phyloP scores from a whole-genome alignment of 2,888 invertebrate species.

The Rotaria sp. region DNA sequence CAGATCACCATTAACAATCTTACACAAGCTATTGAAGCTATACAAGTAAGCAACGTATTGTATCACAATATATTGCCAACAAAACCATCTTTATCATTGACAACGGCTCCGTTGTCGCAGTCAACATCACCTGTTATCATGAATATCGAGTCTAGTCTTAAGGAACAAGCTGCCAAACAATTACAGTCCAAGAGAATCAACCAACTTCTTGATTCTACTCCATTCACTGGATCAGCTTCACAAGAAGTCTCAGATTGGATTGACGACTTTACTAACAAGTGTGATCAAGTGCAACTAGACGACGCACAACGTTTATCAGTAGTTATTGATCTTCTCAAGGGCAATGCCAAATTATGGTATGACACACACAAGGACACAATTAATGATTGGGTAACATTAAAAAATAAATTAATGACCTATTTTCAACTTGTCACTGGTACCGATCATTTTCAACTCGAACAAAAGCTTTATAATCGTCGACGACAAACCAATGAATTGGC shows the following conservation, averaged over 20 bases:
- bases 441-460: slow-evolving; percentile 7
- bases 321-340: neutral
- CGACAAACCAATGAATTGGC: neutral
- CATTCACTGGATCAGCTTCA: neutral
- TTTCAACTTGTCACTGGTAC: neutral
- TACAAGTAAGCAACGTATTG: neutral
- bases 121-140: neutral
- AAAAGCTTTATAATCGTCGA: neutral
- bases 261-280: neutral
- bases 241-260: slow-evolving; percentile 6
- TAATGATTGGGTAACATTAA: neutral
- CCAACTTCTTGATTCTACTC: neutral
- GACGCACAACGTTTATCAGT: neutral
- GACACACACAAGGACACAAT: neutral
- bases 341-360: slow-evolving; percentile 7
- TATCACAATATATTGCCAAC: neutral
- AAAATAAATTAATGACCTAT: neutral
- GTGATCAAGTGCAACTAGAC: neutral
- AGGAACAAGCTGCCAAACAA: neutral
- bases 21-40: neutral
- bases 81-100: too few species aligned
- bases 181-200: neutral
- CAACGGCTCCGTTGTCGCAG: too few species aligned
- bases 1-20: neutral
- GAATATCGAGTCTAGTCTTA: neutral